These are phyloP conservation scores for Leucopsar rothschildi DNA, from an alignment of 2,113 vertebrate species.

Conservation along the genomic window DNA sequence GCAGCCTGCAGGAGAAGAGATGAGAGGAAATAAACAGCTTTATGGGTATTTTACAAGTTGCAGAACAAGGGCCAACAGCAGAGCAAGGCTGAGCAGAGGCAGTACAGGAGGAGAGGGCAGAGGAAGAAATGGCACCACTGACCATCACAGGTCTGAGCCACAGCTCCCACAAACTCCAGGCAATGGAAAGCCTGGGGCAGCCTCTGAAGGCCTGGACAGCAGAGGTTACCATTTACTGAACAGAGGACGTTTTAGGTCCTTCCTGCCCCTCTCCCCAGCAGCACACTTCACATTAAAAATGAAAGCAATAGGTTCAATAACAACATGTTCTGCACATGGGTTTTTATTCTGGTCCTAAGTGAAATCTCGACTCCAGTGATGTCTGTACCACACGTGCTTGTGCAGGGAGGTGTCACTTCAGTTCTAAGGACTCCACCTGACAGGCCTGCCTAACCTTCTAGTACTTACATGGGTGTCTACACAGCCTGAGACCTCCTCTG, in stretches of 20 bases:
- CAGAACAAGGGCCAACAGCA: not conserved
- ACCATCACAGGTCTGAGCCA: not conserved
- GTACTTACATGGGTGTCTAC: not conserved
- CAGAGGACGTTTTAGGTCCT: not conserved
- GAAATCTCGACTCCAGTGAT: not conserved
- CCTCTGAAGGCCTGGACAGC: not conserved
- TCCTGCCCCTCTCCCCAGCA: not conserved
- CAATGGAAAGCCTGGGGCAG: not conserved
- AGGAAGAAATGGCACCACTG: not conserved
- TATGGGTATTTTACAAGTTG: not conserved
- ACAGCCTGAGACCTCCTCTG: not conserved
- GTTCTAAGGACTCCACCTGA: not conserved
- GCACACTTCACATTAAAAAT: not conserved
- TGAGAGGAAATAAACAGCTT: not conserved
- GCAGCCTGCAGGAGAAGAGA: not conserved
- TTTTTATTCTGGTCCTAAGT: not conserved
- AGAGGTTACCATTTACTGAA: not conserved
- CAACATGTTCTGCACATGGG: not conserved
- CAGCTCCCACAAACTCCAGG: not conserved
- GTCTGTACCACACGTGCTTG: rapidly evolving
- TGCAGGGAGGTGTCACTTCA: not conserved
- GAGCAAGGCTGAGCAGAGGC: not conserved
- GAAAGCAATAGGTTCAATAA: not conserved
- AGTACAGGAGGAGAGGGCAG: not conserved
- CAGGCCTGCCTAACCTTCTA: not conserved